A percentile compares a stretch with the other conserved stretches of the same genome.
Evolutionary conservation across 1,140 invertebrate species (phyloP).

Genomic region (Sarcophaga bullata): DNA sequence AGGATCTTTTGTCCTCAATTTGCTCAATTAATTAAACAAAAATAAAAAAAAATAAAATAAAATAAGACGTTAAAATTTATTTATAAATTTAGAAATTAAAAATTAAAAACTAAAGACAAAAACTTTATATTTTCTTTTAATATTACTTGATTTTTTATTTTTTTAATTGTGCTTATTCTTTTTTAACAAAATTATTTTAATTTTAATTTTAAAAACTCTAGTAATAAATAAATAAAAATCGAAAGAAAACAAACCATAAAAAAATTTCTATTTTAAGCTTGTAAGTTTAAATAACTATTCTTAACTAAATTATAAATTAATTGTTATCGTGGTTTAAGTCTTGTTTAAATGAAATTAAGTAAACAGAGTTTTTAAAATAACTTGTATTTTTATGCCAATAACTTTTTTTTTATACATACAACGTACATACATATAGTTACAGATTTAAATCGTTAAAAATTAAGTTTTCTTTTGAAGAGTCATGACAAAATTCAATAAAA

Average conservation of each 20-base stretch:
- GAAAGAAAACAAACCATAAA: no score
- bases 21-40: background rate
- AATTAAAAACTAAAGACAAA: background rate
- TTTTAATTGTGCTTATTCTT: no score
- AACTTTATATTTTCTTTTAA: background rate
- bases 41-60: background rate
- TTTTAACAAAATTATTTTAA: no score
- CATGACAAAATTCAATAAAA: background rate
- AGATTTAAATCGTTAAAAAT: background rate
- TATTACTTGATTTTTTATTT: no score
- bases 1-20: background rate
- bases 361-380: background rate
- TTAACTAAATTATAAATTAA: constrained; percentile 17
- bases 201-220: no score
- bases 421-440: background rate
- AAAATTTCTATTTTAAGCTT: background rate
- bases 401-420: constrained; percentile 28
- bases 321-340: constrained; percentile 39
- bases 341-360: constrained; percentile 9
- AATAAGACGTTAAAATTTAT: background rate
- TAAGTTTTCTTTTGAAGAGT: no score
- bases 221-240: no score
- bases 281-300: background rate
- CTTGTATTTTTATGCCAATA: constrained; percentile 17
- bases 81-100: background rate